Conservation (phyloP, 2,888 invertebrate species). For the Aelia acuminata region DNA sequence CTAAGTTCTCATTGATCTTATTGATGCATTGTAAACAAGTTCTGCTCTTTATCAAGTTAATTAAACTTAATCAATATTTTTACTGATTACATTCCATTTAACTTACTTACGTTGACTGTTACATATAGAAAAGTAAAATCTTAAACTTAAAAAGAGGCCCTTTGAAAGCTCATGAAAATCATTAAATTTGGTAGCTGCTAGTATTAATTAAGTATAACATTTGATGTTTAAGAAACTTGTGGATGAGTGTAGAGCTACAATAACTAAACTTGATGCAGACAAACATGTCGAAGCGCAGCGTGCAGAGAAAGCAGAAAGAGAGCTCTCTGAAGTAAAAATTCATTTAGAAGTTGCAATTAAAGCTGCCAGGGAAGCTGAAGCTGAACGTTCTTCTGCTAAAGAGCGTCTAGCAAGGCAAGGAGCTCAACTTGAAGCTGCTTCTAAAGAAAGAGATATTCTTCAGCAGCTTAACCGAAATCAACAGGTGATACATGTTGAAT, state of each 20-base stretch:
- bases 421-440: conserved; percentile 48
- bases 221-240: conserved; percentile 33
- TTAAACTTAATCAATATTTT: neutral
- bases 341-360: conserved; percentile 55
- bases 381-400: conserved; percentile 52
- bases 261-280: conserved; percentile 48
- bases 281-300: conserved; percentile 21
- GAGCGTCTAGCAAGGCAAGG: conserved; percentile 52
- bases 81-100: neutral
- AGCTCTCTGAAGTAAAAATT: conserved; percentile 51
- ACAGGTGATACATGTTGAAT: neutral
- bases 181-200: neutral
- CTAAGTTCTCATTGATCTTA: neutral
- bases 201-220: neutral
- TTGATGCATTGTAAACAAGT: neutral
- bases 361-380: conserved; percentile 49
- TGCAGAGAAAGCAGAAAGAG: conserved; percentile 53
- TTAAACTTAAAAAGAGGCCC: neutral
- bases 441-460: conserved; percentile 54
- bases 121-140: neutral
- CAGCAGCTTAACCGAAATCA: conserved; percentile 46
- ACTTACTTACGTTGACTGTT: neutral
- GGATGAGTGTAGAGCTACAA: conserved; percentile 19
- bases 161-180: neutral
- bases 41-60: neutral